Evolutionary conservation across 2,797 vertebrate genomes (phyloP), one percentile per base, ranked within the genome.

Genomic region (Melopsittacus undulatus): DNA sequence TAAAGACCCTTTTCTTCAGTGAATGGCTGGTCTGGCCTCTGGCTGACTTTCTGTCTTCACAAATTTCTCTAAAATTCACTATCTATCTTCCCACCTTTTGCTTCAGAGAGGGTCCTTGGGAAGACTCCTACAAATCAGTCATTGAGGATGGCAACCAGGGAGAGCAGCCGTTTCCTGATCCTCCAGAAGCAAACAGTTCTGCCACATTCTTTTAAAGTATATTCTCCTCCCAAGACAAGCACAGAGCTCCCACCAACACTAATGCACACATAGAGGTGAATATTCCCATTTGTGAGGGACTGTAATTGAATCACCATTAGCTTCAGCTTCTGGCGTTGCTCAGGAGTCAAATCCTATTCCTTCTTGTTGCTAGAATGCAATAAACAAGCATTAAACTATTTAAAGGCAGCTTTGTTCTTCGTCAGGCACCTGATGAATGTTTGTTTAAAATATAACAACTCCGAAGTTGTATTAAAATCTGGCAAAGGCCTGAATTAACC

Each of bases 241-340:
- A 95, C 96, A 95, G 93, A 90, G 85, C 91, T 98, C 92, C 95
- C 94, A 97, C 97, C 97, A 97, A 92, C 83, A 90, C 92, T 92
- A 95, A 95, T 93, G 87, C 74, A 70, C 92, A 56, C 76, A 87
- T 89, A 93, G 89, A 95, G 84, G 96, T 98, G 97, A 97, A 97
- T 97, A 97, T 93, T 95, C 70, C 96, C 96, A 94, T 92, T 96
- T 97, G 75, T 80, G 92, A 96, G 94, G 91, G 91, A 74, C 78
- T 0, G 17, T 91, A 96, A 97, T 95, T 96, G 93, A 97, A 97
- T 96, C 92, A 95, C 89, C 92, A 95, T 97, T 97, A 96, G 81
- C 77, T 96, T 81, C 93, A 94, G 86, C 93, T 95, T 75, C 93
- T 96, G 95, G 92, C 32, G 0, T 83, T 95, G 61, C 40, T 96